phyloP scores from a whole-genome alignment of 1,140 invertebrate genomes.

The Gonioctena quinquepunctata region DNA sequence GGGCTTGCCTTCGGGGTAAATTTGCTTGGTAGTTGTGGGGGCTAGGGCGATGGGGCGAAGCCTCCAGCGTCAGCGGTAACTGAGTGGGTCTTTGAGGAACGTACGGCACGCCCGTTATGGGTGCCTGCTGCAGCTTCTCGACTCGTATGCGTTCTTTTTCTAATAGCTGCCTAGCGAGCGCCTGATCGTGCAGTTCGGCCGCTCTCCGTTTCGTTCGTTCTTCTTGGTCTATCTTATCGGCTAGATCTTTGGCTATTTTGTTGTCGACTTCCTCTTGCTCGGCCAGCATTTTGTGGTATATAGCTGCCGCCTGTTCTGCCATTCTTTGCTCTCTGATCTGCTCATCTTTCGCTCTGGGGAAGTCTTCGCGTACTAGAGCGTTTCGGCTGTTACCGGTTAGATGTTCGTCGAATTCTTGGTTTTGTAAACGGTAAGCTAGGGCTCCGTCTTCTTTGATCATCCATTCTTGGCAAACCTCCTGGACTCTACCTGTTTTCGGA shows the following conservation, averaged over 20 bases:
- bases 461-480: constrained; percentile 78
- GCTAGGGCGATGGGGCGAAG: constrained; percentile 30
- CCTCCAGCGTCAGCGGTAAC: constrained; percentile 20
- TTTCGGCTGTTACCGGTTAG: constrained; percentile 87
- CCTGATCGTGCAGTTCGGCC: constrained; percentile 59
- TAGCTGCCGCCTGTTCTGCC: constrained; percentile 62
- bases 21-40: constrained; percentile 39
- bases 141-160: constrained; percentile 44
- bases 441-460: constrained; percentile 89
- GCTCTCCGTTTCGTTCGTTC: constrained; percentile 61
- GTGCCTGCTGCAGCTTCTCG: constrained; percentile 33
- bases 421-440: constrained; percentile 85
- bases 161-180: constrained; percentile 57
- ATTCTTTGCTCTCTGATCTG: constrained; percentile 76
- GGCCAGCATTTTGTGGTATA: constrained; percentile 65
- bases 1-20: constrained; percentile 44
- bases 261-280: constrained; percentile 76
- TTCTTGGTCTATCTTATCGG: constrained; percentile 66
- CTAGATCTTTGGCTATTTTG: constrained; percentile 66
- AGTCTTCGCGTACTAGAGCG: constrained; percentile 85
- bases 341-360: constrained; percentile 80
- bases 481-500: constrained; percentile 47
- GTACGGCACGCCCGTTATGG: background rate
- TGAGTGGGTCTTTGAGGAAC: constrained; percentile 30
- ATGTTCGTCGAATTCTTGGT: constrained; percentile 86